Conservation (phyloP, 2,797 vertebrate species). For the Diplodus puntazzo region DNA sequence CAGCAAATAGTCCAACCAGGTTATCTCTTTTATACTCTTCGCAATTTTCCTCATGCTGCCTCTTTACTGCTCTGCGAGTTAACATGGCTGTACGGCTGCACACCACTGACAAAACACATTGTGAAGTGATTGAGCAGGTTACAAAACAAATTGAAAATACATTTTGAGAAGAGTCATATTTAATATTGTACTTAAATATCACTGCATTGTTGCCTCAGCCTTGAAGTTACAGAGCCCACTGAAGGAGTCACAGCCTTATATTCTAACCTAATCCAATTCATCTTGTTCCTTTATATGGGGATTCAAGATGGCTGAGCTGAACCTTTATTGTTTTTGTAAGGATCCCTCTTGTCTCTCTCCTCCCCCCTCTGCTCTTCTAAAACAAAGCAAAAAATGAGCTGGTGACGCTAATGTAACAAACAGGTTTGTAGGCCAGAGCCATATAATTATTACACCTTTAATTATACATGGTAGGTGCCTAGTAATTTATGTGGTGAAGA, state of each 20-base stretch:
- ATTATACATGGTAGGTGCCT: conserved; percentile 29
- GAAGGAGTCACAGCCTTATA: conserved; percentile 33
- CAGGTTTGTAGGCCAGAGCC: conserved; percentile 9
- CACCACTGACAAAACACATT: not conserved
- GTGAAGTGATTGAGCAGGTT: conserved; percentile 30
- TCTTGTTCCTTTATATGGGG: conserved; percentile 17
- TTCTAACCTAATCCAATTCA: conserved; percentile 31
- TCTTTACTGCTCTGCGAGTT: conserved; percentile 58
- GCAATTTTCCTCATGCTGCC: conserved; percentile 54
- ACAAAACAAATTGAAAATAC: conserved; percentile 43
- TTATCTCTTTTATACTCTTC: conserved; percentile 80
- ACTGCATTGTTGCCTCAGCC: conserved; percentile 14
- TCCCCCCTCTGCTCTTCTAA: conserved; percentile 7
- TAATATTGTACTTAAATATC: conserved; percentile 30
- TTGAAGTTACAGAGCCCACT: conserved; percentile 20
- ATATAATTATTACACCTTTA: conserved; percentile 53
- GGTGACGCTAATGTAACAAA: conserved; percentile 31
- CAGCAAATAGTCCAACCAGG: conserved; percentile 79
- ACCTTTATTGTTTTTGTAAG: conserved; percentile 26
- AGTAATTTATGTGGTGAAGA: conserved; percentile 36
- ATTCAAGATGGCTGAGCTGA: conserved; percentile 25
- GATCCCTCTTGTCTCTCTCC: not conserved
- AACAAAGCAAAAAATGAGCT: conserved; percentile 16
- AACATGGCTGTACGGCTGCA: conserved; percentile 40
- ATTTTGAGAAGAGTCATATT: conserved; percentile 21